Conservation (phyloP, 1,140 invertebrate species). For the Drosophila pallidifrons region DNA sequence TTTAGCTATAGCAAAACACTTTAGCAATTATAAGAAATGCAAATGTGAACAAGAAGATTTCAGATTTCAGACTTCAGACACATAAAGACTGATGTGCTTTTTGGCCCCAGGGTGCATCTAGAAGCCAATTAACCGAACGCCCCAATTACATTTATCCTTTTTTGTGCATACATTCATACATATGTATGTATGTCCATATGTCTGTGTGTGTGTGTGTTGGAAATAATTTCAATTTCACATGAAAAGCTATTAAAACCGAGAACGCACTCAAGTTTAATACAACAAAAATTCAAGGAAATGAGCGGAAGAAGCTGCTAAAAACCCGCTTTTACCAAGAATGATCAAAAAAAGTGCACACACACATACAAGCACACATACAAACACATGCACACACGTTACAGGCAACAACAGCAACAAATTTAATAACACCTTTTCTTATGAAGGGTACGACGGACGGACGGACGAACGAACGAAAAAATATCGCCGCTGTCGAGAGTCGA, state of each 20-base stretch:
- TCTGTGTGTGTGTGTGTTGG: conserved; percentile 43
- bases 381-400: conserved; percentile 23
- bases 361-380: neutral
- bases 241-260: conserved; percentile 77
- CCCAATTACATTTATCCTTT: conserved; percentile 49
- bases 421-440: conserved; percentile 82
- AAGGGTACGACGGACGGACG: conserved; percentile 59
- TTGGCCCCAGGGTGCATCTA: conserved; percentile 28
- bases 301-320: conserved; percentile 80
- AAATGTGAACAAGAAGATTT: neutral
- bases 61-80: conserved; percentile 1
- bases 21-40: neutral
- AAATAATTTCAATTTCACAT: conserved; percentile 75
- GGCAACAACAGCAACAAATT: conserved; percentile 61
- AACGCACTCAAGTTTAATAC: conserved; percentile 79
- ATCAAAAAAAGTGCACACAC: conserved; percentile 70
- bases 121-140: conserved; percentile 61
- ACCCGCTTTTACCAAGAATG: conserved; percentile 77
- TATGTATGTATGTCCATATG: too few species aligned
- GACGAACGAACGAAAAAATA: conserved; percentile 15
- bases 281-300: conserved; percentile 76
- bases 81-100: conserved; percentile 36
- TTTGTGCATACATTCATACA: neutral
- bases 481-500: conserved; percentile 31
- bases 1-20: neutral